Evolutionary conservation across 2,888 invertebrate species (phyloP).

Genomic region (Volucella inanis): DNA sequence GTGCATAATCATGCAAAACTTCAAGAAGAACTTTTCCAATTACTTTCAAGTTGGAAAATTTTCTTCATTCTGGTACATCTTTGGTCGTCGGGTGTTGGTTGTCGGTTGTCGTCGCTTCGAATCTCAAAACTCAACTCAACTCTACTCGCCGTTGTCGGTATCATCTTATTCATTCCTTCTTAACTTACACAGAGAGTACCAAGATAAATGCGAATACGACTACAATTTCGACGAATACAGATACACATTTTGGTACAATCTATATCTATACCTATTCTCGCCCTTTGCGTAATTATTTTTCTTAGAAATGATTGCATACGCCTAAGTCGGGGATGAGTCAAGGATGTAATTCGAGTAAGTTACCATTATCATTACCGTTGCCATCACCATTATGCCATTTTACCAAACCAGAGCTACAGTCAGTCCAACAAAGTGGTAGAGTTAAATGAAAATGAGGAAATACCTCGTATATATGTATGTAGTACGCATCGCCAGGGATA

Average conservation of each 20-base stretch:
- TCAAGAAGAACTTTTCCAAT: constrained; percentile 73
- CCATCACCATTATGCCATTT: no score
- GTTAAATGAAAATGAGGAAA: no score
- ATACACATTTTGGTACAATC: no score
- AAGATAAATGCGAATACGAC: no score
- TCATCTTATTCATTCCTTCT: constrained; percentile 53
- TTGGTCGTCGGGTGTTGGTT: neutral
- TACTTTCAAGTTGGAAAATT: constrained; percentile 74
- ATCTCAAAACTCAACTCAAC: constrained; percentile 46
- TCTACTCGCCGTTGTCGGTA: constrained; percentile 5
- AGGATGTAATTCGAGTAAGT: neutral
- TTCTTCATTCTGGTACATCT: constrained; percentile 40
- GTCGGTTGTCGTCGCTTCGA: constrained; percentile 33
- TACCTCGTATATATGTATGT: no score
- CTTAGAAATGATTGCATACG: constrained; percentile 60
- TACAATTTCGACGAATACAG: no score
- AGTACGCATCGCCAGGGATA: no score
- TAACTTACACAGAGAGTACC: constrained; percentile 10
- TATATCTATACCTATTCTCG: constrained; percentile 16
- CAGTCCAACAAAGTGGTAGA: no score
- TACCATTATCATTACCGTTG: no score
- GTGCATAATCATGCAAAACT: constrained; percentile 74
- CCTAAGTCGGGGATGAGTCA: constrained; percentile 13
- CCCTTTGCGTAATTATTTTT: constrained; percentile 73
- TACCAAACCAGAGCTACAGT: no score